Conservation (phyloP, 2,797 vertebrate species). For the Kryptolebias ocellatus region DNA sequence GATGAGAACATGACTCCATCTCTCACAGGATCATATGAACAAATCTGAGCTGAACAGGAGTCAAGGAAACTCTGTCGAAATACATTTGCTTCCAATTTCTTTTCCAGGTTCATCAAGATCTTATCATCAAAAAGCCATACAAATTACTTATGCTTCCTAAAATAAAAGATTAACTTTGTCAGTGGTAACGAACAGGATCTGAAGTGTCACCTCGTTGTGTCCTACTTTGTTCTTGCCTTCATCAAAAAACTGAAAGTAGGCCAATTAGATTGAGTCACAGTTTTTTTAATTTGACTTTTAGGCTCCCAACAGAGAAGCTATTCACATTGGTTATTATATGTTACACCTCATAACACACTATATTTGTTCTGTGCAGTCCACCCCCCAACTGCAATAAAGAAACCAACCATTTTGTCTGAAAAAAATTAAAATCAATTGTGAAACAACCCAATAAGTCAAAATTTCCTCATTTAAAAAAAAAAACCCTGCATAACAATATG, state of each 20-base stretch:
- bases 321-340: constrained; percentile 8
- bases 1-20: constrained; percentile 24
- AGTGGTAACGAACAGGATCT: constrained; percentile 1
- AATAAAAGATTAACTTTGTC: too few species aligned
- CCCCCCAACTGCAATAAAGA: too few species aligned
- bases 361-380: background rate
- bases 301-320: constrained; percentile 6
- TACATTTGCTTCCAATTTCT: background rate
- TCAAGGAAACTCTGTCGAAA: constrained; percentile 10
- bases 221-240: background rate
- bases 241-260: constrained; percentile 34
- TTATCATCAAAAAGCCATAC: background rate
- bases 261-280: constrained; percentile 28
- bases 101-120: background rate
- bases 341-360: background rate
- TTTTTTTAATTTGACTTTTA: constrained; percentile 35
- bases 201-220: background rate
- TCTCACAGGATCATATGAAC: constrained; percentile 48
- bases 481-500: too few species aligned
- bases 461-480: too few species aligned
- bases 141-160: background rate
- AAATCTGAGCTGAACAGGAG: constrained; percentile 1
- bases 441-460: too few species aligned
- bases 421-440: too few species aligned
- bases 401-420: too few species aligned